A percentile compares a stretch with the other conserved stretches of the same genome.
Conservation (phyloP, 2,888 invertebrate species). For the Watsonalla cultraria region DNA sequence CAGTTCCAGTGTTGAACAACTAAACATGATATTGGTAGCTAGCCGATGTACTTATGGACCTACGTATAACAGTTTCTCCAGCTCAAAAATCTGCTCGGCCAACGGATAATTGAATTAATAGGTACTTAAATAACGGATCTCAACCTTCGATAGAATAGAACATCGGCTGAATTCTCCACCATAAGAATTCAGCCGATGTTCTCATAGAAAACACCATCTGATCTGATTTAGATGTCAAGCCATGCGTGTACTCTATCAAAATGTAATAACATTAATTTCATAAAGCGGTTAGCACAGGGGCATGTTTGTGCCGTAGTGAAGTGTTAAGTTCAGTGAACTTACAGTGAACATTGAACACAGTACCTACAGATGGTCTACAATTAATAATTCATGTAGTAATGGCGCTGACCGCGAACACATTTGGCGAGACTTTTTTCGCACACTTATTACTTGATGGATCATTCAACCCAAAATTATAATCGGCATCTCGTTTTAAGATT, state of each 20-base stretch:
- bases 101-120: background rate
- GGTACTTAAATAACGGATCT: background rate
- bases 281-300: conserved; percentile 26
- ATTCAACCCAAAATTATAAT: conserved; percentile 7
- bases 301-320: conserved; percentile 22
- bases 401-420: conserved; percentile 46
- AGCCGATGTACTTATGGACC: no score
- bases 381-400: conserved; percentile 66
- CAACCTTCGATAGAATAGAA: background rate
- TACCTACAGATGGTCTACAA: conserved; percentile 54
- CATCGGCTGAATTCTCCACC: no score
- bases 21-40: conserved; percentile 13
- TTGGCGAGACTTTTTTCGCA: conserved; percentile 36
- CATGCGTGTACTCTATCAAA: background rate
- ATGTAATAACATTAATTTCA: conserved; percentile 19
- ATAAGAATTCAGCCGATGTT: no score
- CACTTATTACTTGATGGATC: conserved; percentile 26
- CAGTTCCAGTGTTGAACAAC: conserved; percentile 50
- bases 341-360: conserved; percentile 15
- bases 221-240: no score
- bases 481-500: no score
- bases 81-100: background rate
- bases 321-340: conserved; percentile 49
- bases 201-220: no score
- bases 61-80: conserved; percentile 1